Evolutionary conservation across 2,797 vertebrate genomes (phyloP).

Genomic region (Lutjanus campechanus): DNA sequence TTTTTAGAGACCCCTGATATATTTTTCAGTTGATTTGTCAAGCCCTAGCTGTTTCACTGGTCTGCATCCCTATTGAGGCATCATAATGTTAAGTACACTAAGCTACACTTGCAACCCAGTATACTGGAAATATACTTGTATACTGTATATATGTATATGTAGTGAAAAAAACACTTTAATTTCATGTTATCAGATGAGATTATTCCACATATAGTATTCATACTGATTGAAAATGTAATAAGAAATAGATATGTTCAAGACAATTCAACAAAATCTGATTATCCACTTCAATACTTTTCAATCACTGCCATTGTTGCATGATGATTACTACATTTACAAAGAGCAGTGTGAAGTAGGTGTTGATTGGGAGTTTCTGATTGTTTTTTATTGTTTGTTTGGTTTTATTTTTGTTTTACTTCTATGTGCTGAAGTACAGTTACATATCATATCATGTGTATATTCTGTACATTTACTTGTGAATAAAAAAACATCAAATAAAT

Average conservation of each 20-base stretch:
- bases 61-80: too few species aligned
- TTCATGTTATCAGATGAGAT: not conserved
- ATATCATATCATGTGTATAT: too few species aligned
- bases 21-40: slow-evolving; percentile 2
- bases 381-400: too few species aligned
- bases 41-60: not conserved
- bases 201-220: too few species aligned
- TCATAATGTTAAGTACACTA: not conserved
- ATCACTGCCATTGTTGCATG: slow-evolving; percentile 15
- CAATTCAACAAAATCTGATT: not conserved
- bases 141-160: too few species aligned
- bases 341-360: slow-evolving; percentile 5
- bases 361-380: slow-evolving; percentile 14
- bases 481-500: too few species aligned
- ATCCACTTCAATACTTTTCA: slow-evolving; percentile 1
- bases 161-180: not conserved
- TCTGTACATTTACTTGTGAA: too few species aligned
- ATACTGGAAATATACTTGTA: not conserved
- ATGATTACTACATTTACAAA: slow-evolving; percentile 11
- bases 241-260: not conserved
- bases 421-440: too few species aligned
- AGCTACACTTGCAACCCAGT: not conserved
- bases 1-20: not conserved
- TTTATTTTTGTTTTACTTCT: too few species aligned
- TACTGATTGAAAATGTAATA: too few species aligned